Evolutionary conservation across 2,797 vertebrate species (phyloP), one percentile per base, ranked within the genome.

Genomic region (Rhinogobio ventralis): DNA sequence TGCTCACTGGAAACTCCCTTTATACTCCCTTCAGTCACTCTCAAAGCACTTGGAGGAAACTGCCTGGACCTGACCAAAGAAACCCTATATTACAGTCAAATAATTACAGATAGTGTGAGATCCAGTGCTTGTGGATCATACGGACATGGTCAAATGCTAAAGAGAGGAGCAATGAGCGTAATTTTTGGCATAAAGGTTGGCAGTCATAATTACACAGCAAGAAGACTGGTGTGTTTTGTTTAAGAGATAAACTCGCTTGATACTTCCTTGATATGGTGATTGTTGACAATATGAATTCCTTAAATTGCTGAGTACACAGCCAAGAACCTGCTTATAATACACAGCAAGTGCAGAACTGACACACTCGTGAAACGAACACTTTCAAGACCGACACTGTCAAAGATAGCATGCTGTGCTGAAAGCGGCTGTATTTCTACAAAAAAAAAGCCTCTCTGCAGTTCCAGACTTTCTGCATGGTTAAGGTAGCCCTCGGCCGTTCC

Each of bases 401-500:
- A 69, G 53, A 72, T 25, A 51, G 25, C 67, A 60, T 45, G 82
- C 66, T 69, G 66, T n/a, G 49, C 28, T 3, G 5, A 60, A 45
- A 71, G 77, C 51, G 60, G 64, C 77, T 36, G 79, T 73, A 81
- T 82, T 69, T 83, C 69, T 60, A 66, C 81, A 75, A 69, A 87
- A 84, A 83, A 85, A 72, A 36, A 85, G 76, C 23, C 83, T 83
- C 62, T 53, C 75, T 79, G 89, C 89, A 90, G 89, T 88, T 90
- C 83, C 81, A 86, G 85, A 89, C 84, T 89, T 92, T 93, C 91
- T 92, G 90, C 88, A 88, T 85, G 88, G 91, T 90, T 91, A 93
- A 94, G 94, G 94, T 93, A 93, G 90, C 88, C 79, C 84, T 78
- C 87, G 88, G 89, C 92, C 89, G 89, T 91, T 89, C 89, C 82